phyloP scores from a whole-genome alignment of 1,140 invertebrate genomes.

The Magallana gigas region DNA sequence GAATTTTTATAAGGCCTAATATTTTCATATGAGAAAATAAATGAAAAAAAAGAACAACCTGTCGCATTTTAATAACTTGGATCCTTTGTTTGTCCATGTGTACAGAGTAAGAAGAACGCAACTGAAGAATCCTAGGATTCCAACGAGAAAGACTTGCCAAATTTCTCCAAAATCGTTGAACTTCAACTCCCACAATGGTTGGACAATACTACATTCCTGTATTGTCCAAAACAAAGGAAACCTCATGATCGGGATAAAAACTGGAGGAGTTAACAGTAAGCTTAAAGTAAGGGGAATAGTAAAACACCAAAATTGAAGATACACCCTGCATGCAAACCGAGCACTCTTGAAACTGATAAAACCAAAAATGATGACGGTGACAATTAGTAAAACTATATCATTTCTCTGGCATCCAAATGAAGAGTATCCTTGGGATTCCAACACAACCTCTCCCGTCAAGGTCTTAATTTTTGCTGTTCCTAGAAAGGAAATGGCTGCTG shows the following conservation, averaged over 20 bases:
- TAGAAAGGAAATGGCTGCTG: background rate
- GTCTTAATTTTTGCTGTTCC: background rate
- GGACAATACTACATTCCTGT: constrained; percentile 9
- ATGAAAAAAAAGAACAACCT: background rate
- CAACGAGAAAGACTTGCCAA: background rate
- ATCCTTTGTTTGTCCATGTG: constrained; percentile 17
- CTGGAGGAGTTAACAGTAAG: background rate
- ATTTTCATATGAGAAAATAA: no score
- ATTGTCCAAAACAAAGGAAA: background rate
- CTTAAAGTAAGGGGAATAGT: background rate
- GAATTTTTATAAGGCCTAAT: no score
- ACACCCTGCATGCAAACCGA: constrained; percentile 13
- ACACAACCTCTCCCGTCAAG: background rate
- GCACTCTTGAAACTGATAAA: constrained; percentile 29
- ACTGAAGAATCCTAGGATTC: background rate
- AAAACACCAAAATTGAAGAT: background rate
- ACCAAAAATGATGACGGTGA: background rate
- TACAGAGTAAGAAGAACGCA: constrained; percentile 10
- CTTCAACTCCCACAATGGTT: constrained; percentile 3
- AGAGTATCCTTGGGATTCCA: background rate
- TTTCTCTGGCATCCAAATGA: background rate
- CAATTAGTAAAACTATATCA: background rate
- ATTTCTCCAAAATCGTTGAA: background rate
- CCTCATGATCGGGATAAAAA: background rate
- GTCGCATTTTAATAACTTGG: constrained; percentile 12